Base-by-base conservation (phyloP, 2,888 invertebrate species). In the Norana najaformis region DNA sequence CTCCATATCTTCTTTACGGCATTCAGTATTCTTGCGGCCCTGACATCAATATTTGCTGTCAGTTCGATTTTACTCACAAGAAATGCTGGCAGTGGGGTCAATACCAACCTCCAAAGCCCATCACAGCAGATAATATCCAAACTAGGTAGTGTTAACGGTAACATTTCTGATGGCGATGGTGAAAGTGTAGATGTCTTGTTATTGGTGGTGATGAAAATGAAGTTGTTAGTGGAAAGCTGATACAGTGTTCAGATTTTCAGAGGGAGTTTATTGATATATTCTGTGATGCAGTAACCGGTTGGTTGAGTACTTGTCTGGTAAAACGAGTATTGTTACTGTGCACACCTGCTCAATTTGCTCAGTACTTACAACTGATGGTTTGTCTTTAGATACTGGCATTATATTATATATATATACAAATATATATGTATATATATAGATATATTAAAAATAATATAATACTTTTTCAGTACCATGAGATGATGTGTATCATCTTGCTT, bases 1-100 rank as follows among this genome's bases (percentile, higher is more conserved):
- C 97, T 94, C 98, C 98, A 0, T 98, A 98, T 93, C 98, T 98
- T 93, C 97, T 98, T 90, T 98, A 98, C 95, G 97, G 97, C 20
- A 98, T 98, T 91, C 97, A 98, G 93, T 97, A 98, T 93, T 97
- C 98, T 0, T 98, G 98, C 94, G 98, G 98, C 0, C 98, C 98
- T 0, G 97, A 98, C 95, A 97, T 97, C 0, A 97, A 97, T 82
- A 94, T 94, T 89, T 95, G 95, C 91, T 93, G 94, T 53, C 93
- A 93, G 90, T 95, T 94, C 91, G 95, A 95, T 91, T 95, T 95
- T 94, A 96, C 97, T 18, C 69, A 90, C 53, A 69, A 83, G 36
- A 91, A 91, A 47, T 92, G 92, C 90, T 92, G 91, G 91, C 83
- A 89, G n/a, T 89, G 90, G 89, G 91, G 92, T 11, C 83, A 89